Conservation (phyloP, 2,113 vertebrate genomes). For the Callospermophilus lateralis region DNA sequence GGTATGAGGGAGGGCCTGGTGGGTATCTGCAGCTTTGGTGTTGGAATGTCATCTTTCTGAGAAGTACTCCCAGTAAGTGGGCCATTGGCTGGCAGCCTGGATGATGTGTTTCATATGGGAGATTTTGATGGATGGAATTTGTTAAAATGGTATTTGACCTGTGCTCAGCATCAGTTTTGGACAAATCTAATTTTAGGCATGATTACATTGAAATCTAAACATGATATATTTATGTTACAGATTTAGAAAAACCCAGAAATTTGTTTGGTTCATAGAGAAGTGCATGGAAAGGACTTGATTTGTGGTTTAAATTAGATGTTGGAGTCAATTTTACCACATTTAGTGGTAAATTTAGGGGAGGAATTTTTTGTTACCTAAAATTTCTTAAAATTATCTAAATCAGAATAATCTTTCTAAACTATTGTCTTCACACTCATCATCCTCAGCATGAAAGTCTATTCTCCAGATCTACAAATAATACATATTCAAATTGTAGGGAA, state of each 20-base stretch:
- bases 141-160: conserved; percentile 66
- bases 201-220: conserved; percentile 63
- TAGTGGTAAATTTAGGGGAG: background rate
- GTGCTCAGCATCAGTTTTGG: conserved; percentile 49
- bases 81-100: conserved; percentile 5
- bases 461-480: background rate
- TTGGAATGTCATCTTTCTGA: conserved; percentile 15
- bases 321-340: conserved; percentile 4
- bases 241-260: conserved; percentile 50
- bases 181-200: conserved; percentile 68
- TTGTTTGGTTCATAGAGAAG: conserved; percentile 28
- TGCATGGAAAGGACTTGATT: conserved; percentile 5
- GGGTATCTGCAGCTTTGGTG: background rate
- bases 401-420: background rate
- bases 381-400: background rate
- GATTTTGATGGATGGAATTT: conserved; percentile 37
- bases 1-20: background rate
- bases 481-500: background rate
- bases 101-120: background rate
- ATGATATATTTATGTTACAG: conserved; percentile 56
- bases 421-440: background rate
- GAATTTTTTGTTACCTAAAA: background rate
- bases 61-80: background rate
- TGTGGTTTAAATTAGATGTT: conserved; percentile 31
- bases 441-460: background rate